Base-by-base conservation (phyloP, 2,888 invertebrate genomes). In the Mythimna lalbum region DNA sequence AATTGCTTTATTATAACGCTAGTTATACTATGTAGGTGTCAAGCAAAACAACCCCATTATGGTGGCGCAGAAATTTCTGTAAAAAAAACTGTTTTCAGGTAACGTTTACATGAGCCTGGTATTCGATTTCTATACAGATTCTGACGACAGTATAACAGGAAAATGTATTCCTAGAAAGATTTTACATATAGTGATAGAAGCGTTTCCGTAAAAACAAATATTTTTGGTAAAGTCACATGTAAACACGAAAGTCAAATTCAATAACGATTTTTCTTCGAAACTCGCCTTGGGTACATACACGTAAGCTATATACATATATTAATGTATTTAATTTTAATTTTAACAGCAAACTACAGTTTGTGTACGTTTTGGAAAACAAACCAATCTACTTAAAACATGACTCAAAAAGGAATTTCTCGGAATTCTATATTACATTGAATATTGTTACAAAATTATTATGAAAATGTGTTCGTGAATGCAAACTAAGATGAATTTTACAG, bases 211-310 rank as follows among this genome's bases (percentile, higher is more conserved):
- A 72, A 43, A 63, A 31, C 23, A 78, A 62, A 78, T 78, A 59
- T 71, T 71, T 43, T 78, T 71, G 52, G 49, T 71, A 63, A 19
- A 47, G 23, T 49, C 53, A 53, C 39, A 63, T 60, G 75, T 78
- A 63, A 72, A 75, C 59, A 75, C 39, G 47, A 49, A 36, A 52
- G 56, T n/a, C 23, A 17, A 47, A 76, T 70, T 50, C 56, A 61
- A 56, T 61, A 70, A 78, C 50, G 71, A 57, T 74, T 78, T 78
- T 56, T 43, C 10, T 21, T 27, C 19, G 61, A 36, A 62, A n/a
- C 62, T 57, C 23, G 50, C n/a, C 4, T 31, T 23, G 4, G 7
- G 12, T 27, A 59, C 33, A 55, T 1, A 27, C 4, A 27, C 27
- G 55, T 39, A 50, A 47, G 31, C 31, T 55, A 33, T 76, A n/a